phyloP scores from a whole-genome alignment of 2,113 vertebrate species.

The Macaca fascicularis region T2T-MFA8v1.1 NC_088377.1:76419501-76420000 shows the following conservation, averaged over 20 bases:
- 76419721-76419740: neutral
- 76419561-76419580: too few relatives aligned
- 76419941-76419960: neutral
- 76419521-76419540: accelerated
- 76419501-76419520: too few relatives aligned
- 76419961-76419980: neutral
- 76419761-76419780: neutral
- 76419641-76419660: neutral
- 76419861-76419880: neutral
- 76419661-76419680: accelerated
- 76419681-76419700: neutral
- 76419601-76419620: neutral
- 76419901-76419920: neutral
- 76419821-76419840: neutral
- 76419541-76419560: accelerated
- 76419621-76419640: accelerated
- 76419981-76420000: neutral
- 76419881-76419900: neutral
- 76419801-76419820: neutral
- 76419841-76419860: neutral
- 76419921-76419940: neutral
- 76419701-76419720: neutral
- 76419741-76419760: neutral
- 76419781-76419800: neutral
- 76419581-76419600: too few relatives aligned